Evolutionary conservation across 2,888 invertebrate species (phyloP).

Genomic region (Oscheius onirici): DNA sequence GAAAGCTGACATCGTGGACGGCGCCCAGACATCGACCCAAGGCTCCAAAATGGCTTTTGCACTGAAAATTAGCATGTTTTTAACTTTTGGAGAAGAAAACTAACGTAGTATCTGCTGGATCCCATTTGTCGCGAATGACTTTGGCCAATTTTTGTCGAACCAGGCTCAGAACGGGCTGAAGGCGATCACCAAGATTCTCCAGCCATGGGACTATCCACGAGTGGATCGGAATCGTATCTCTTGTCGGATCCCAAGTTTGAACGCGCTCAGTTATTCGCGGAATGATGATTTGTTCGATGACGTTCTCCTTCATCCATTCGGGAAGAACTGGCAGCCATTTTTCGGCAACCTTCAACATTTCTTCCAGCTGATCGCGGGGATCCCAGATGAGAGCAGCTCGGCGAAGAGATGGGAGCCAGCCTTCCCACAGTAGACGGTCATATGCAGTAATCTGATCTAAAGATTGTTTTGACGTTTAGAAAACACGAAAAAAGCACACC

Average conservation of each 20-base stretch:
- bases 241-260: constrained; percentile 85
- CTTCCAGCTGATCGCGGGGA: constrained; percentile 78
- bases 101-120: constrained; percentile 82
- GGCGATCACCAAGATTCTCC: constrained; percentile 79
- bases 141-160: constrained; percentile 79
- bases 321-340: constrained; percentile 85
- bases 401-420: constrained; percentile 84
- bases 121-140: constrained; percentile 71
- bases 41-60: constrained; percentile 90
- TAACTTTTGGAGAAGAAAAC: background rate
- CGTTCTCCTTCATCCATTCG: constrained; percentile 83
- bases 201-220: constrained; percentile 98
- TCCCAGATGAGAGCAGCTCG: constrained; percentile 78
- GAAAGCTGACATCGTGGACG: constrained; percentile 83
- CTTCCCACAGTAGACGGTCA: constrained; percentile 87
- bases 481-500: constrained; percentile 1
- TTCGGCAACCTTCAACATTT: constrained; percentile 83
- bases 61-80: constrained; percentile 75
- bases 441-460: constrained; percentile 77
- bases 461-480: background rate
- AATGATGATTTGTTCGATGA: constrained; percentile 79
- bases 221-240: constrained; percentile 93
- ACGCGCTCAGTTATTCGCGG: constrained; percentile 61
- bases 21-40: constrained; percentile 84
- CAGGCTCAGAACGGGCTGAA: constrained; percentile 83